These are phyloP conservation scores for Anarrhichthys ocellatus DNA, from an alignment of 2,113 vertebrate genomes.

Conservation along the genomic window DNA sequence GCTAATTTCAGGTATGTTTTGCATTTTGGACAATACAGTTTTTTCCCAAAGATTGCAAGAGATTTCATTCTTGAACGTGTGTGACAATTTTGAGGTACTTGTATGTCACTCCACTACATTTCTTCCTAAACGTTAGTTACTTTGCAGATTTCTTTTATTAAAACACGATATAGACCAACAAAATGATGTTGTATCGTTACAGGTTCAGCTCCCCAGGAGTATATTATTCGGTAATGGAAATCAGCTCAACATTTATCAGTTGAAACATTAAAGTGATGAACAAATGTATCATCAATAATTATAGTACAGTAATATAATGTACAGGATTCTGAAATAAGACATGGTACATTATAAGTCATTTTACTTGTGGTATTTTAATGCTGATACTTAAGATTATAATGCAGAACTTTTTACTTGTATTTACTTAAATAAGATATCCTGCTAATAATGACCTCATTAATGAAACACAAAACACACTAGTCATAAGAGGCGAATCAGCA, in stretches of 20 bases:
- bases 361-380: background rate
- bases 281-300: background rate
- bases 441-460: background rate
- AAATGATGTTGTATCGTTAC: background rate
- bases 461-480: background rate
- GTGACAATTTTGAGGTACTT: background rate
- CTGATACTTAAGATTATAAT: background rate
- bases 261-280: background rate
- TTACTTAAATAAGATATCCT: background rate
- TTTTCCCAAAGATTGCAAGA: background rate
- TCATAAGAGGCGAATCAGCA: background rate
- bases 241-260: background rate
- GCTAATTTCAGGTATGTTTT: background rate
- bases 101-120: background rate
- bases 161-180: background rate
- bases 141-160: background rate
- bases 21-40: background rate
- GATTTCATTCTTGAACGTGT: background rate
- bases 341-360: background rate
- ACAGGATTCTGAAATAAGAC: background rate
- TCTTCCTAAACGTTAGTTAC: background rate
- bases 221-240: background rate
- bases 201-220: background rate
- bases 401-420: background rate
- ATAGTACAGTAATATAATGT: background rate